Evolutionary conservation across 2,888 invertebrate species (phyloP).

Genomic region (Orchesellides sinensis): DNA sequence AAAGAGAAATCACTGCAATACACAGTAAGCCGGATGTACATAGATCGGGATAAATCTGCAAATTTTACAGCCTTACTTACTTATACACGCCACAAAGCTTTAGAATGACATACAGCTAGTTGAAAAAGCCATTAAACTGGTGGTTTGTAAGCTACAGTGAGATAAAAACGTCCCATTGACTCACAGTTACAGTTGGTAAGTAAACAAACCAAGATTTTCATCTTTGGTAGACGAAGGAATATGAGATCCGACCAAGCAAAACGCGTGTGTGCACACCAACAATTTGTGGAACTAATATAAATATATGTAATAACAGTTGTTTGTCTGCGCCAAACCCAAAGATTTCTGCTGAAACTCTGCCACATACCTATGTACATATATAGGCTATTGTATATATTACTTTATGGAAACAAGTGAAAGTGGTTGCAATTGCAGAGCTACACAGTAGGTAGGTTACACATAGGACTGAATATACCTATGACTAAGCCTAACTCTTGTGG

Average conservation of each 20-base stretch:
- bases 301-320: constrained; percentile 53
- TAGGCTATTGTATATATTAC: not conserved
- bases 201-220: constrained; percentile 59
- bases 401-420: too few relatives aligned
- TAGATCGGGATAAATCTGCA: not conserved
- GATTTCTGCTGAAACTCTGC: not conserved
- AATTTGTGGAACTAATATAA: constrained; percentile 58
- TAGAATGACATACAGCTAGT: constrained; percentile 27
- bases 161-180: constrained; percentile 68
- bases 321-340: constrained; percentile 36
- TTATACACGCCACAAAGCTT: not conserved
- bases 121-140: constrained; percentile 61
- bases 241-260: too few relatives aligned
- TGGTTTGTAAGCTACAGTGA: constrained; percentile 57
- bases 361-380: not conserved
- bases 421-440: not conserved
- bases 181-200: constrained; percentile 20
- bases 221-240: constrained; percentile 2
- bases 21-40: too few relatives aligned
- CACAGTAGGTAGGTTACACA: not conserved
- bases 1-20: too few relatives aligned
- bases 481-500: constrained; percentile 20
- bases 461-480: constrained; percentile 15
- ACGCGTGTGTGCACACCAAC: constrained; percentile 23
- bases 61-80: not conserved